phyloP scores from a whole-genome alignment of 2,113 vertebrate species.

The Ictalurus punctatus region DNA sequence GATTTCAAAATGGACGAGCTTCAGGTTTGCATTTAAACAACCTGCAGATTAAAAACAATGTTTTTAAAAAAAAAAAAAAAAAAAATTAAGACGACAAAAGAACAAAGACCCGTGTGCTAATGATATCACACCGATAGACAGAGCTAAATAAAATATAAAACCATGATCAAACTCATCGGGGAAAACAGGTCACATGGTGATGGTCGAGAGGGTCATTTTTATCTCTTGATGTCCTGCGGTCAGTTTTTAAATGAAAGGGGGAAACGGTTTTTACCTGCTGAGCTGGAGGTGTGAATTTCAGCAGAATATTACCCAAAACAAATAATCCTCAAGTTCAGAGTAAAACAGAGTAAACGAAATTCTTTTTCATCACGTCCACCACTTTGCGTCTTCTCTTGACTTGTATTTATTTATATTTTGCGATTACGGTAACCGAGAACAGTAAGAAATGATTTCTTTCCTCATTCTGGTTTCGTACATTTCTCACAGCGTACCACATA shows the following conservation, averaged over 20 bases:
- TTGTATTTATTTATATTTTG: not conserved
- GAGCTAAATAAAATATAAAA: constrained; percentile 32
- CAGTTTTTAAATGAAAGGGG: constrained; percentile 1
- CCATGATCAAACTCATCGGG: constrained; percentile 1
- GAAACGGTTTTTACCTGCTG: not conserved
- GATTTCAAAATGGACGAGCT: constrained; percentile 31
- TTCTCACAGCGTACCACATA: too few species aligned
- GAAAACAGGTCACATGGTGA: constrained; percentile 9
- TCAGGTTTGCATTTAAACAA: not conserved
- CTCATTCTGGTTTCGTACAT: too few species aligned
- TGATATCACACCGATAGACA: constrained; percentile 9
- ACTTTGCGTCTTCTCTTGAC: not conserved
- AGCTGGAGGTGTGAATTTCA: not conserved
- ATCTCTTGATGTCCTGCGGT: constrained; percentile 35
- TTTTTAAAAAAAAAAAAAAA: not conserved
- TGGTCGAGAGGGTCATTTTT: constrained; percentile 38
- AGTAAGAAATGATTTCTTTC: too few species aligned
- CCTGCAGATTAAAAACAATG: constrained; percentile 12
- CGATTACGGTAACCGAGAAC: too few species aligned
- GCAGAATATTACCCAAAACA: not conserved
- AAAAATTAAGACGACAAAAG: not conserved
- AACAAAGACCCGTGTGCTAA: constrained; percentile 25
- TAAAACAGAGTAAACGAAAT: not conserved
- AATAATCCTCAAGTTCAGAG: not conserved
- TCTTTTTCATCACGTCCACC: not conserved